Conservation (phyloP, 2,113 vertebrate genomes). For the Sinocyclocheilus anshuiensis region DNA sequence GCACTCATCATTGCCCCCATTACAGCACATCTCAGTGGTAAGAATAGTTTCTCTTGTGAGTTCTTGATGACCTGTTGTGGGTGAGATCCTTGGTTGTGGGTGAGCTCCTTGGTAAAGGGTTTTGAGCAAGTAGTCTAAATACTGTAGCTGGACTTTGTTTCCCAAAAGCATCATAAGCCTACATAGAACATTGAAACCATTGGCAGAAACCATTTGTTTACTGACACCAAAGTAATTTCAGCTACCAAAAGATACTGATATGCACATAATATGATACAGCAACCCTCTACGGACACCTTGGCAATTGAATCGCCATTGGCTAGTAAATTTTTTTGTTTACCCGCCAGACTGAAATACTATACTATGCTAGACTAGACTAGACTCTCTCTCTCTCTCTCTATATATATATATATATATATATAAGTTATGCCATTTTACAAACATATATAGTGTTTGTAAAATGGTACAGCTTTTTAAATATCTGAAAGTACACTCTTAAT, state of each 20-base stretch:
- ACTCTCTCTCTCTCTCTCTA: too few species aligned
- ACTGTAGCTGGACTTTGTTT: background rate
- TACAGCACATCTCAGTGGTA: background rate
- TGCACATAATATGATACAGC: too few species aligned
- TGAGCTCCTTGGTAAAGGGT: background rate
- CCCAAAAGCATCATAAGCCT: background rate
- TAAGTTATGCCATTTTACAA: too few species aligned
- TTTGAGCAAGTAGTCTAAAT: background rate
- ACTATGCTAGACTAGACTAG: too few species aligned
- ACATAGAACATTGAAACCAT: background rate
- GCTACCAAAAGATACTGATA: background rate
- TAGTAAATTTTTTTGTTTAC: too few species aligned
- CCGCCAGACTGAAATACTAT: too few species aligned
- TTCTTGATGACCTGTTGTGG: background rate
- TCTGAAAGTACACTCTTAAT: too few species aligned
- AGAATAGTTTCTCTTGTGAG: constrained; percentile 17
- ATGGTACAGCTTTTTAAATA: too few species aligned
- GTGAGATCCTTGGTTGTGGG: constrained; percentile 1
- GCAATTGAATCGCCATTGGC: too few species aligned
- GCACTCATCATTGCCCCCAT: constrained; percentile 8
- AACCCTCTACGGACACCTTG: too few species aligned
- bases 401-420: too few species aligned
- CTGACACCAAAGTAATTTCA: background rate
- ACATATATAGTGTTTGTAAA: too few species aligned
- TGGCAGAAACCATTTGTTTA: background rate